Base-by-base conservation (phyloP, 2,888 invertebrate species). In the Octonoba sinensis region DNA sequence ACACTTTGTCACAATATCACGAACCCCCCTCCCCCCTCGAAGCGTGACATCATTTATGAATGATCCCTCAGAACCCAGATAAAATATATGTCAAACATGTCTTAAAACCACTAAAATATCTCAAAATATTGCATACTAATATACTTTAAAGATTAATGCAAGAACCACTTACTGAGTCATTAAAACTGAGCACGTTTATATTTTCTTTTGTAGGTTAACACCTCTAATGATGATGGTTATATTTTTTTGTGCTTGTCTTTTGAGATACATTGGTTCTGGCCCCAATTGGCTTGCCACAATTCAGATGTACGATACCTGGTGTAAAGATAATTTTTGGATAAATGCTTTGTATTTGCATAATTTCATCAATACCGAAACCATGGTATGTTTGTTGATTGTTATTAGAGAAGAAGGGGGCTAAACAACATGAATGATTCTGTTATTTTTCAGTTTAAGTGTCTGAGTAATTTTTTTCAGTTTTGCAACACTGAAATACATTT, bases 161-260 rank as follows among this genome's bases (percentile, higher is more conserved):
- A 27, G 27, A 36, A 11, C 36, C 36, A 36, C 36, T 4, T 36
- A 36, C 36, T 36, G 8, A 6, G 8, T 36, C 1, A 11, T 36
- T 36, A 11, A 36, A n/a, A 36, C 3, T 36, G 36, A 11, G 6
- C 3, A 8, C 11, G 18, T 15, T 54, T 54, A 11, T 54, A 54
- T 47, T 47, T 11, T 12, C 15, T 15, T 22, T 67, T 54, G 12
- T 49, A 88, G 89, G 69, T 84, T 89, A 74, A 88, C 88, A 1
- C 88, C 88, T 0, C 76, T 87, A 8, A 87, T 88, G 85, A 87
- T 88, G 87, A 84, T 87, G 6, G 86, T 88, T 4, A 62, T 89
- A 65, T 86, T 87, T 83, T 83, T 86, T 13, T 87, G 87, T 65
- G 85, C 86, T 4, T 87, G 85, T 47, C 75, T 88, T n/a, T 87